Percentiles rank a stretch among this genome's conserved stretches.
These are phyloP conservation scores for Hemitrygon akajei DNA, from an alignment of 2,797 vertebrate genomes.

Conservation along the genomic window DNA sequence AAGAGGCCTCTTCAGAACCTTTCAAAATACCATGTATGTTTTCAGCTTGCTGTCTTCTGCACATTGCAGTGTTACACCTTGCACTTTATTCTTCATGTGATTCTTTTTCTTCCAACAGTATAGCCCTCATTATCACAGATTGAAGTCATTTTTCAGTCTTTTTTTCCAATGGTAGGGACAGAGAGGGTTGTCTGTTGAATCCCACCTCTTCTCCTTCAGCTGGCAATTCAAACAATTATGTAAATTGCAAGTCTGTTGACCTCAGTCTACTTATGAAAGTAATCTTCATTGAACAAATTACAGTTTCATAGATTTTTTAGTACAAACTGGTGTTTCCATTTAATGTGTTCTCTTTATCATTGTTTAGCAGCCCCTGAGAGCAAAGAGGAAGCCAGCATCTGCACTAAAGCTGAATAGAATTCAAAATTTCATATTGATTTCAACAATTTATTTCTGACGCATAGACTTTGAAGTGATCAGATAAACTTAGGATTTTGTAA, in stretches of 20 bases:
- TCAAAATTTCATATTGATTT: slow-evolving; percentile 28
- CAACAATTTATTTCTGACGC: slow-evolving; percentile 22
- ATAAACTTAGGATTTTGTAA: slow-evolving; percentile 21
- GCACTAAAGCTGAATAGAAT: slow-evolving; percentile 18
- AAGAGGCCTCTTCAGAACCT: slow-evolving; percentile 3
- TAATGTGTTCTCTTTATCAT: slow-evolving; percentile 35
- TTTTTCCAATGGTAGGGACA: not conserved
- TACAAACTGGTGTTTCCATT: slow-evolving; percentile 35
- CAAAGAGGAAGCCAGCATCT: not conserved
- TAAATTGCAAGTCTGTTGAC: slow-evolving; percentile 33
- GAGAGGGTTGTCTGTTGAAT: not conserved
- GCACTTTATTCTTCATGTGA: not conserved
- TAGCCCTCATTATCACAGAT: slow-evolving; percentile 27
- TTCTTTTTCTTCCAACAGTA: not conserved
- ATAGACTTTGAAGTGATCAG: not conserved
- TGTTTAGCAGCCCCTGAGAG: slow-evolving; percentile 29
- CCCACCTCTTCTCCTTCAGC: slow-evolving; percentile 16
- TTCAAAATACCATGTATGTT: not conserved
- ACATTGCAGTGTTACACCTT: not conserved
- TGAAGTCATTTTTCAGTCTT: not conserved
- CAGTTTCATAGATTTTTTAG: slow-evolving; percentile 37
- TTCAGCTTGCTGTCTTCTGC: not conserved
- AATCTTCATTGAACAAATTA: slow-evolving; percentile 38
- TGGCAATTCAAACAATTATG: slow-evolving; percentile 35
- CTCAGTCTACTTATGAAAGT: slow-evolving; percentile 32